Conservation (phyloP, 2,113 vertebrate species). For the Petromus typicus region DNA sequence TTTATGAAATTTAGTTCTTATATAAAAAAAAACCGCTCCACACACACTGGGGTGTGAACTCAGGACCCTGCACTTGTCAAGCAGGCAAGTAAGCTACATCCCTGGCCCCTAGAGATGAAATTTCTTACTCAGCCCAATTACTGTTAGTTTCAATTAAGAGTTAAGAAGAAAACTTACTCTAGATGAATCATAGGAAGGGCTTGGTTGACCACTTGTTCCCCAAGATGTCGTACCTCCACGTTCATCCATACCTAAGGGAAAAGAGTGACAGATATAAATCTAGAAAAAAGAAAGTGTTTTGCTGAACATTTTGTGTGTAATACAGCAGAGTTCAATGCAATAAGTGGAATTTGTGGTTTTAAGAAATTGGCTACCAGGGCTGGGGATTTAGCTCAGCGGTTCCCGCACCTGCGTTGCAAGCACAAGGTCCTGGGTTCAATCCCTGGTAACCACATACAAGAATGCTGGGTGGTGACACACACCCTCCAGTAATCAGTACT, state of each 20-base stretch:
- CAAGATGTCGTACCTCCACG: slow-evolving; percentile 93
- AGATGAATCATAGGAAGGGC: slow-evolving; percentile 95
- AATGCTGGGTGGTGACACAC: no score
- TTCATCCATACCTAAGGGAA: slow-evolving; percentile 95
- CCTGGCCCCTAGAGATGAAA: no score
- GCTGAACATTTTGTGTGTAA: background rate
- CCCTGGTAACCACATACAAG: no score
- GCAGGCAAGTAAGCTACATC: no score
- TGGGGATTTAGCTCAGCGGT: no score
- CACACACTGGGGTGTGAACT: no score
- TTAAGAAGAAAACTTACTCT: slow-evolving; percentile 91
- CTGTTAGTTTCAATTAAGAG: slow-evolving; percentile 38
- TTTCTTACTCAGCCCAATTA: slow-evolving; percentile 29
- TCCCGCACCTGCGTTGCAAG: no score
- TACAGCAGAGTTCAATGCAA: background rate
- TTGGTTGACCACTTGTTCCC: slow-evolving; percentile 95
- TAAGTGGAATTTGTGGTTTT: background rate
- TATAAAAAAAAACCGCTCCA: background rate
- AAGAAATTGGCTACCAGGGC: no score
- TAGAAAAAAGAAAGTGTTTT: background rate
- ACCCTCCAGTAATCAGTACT: no score
- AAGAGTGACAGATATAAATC: slow-evolving; percentile 73
- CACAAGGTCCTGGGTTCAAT: no score
- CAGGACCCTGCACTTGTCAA: no score
- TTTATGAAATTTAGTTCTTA: background rate